Percentiles rank a stretch among this genome's conserved stretches.
Evolutionary conservation across 1,140 invertebrate species (phyloP).

Genomic region (Bombus cullumanus): DNA sequence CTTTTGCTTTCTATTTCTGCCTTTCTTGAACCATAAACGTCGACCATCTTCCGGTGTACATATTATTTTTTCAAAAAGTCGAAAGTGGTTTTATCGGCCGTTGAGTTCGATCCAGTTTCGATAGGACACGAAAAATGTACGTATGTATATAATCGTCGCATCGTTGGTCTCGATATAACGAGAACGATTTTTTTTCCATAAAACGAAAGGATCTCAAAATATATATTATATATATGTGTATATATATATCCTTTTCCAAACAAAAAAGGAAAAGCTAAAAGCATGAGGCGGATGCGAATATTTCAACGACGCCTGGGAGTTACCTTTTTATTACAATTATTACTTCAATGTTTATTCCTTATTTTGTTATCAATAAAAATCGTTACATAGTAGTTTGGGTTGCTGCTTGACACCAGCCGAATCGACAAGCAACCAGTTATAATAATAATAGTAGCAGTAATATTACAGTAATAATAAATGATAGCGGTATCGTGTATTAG

Average conservation of each 20-base stretch:
- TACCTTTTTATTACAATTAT: conserved; percentile 74
- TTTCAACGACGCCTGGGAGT: conserved; percentile 54
- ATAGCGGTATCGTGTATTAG: conserved; percentile 59
- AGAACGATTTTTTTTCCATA: not conserved
- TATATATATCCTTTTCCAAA: conserved; percentile 8
- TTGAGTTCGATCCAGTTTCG: not conserved
- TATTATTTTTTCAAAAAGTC: not conserved
- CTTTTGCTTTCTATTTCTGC: not conserved
- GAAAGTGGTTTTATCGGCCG: not conserved
- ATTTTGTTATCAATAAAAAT: conserved; percentile 80
- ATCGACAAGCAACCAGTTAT: conserved; percentile 68
- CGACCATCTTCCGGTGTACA: not conserved
- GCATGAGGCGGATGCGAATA: conserved; percentile 38
- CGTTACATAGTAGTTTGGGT: conserved; percentile 78
- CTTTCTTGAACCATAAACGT: not conserved
- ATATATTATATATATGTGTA: not conserved
- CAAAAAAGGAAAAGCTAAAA: conserved; percentile 43
- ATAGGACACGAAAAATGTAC: not conserved
- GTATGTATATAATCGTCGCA: not conserved
- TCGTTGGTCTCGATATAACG: not conserved
- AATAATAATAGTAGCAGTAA: conserved; percentile 67
- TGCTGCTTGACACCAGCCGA: conserved; percentile 65
- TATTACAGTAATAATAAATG: conserved; percentile 69
- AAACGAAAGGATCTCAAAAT: not conserved
- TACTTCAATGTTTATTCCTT: conserved; percentile 77